Base-by-base conservation (phyloP, 2,113 vertebrate genomes). In the Corythornis vintsioides region DNA sequence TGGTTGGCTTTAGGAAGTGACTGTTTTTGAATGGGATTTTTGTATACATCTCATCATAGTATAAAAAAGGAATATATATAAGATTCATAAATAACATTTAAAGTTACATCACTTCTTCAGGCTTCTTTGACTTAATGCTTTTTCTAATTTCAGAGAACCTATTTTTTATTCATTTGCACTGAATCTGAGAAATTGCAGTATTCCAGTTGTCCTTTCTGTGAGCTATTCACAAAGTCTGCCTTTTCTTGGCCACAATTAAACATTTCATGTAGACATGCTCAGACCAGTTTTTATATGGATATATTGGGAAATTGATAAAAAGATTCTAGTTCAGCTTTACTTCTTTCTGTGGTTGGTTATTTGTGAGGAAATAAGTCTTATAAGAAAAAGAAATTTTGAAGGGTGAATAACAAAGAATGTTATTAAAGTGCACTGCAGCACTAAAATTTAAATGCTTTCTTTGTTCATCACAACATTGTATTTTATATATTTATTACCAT, bases 1-100 rank as follows among this genome's bases (percentile, higher is more conserved):
- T 57, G 18, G 20, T 25, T 25, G 7, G 6, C n/a, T 70, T 60
- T 43, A 67, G 61, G n/a, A 55, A 43, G 38, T 65, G 35, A 50
- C n/a, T 50, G 4, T 5, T 70, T 87, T 42, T 63, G 31, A 15
- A 19, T 53, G 8, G 47, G 0, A 0, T 77, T 85, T 72, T 42
- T 76, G 24, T 31, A 2, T 2, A 9, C 1, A 21, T 2, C 29
- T 59, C 9, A 8, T 3, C 13, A 4, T 4, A 29, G 4, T 31
- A 61, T 45, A 52, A 50, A 24, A 47, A 57, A 53, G 5, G 14
- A 88, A 43, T 28, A 31, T 14, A 4, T 15, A 3, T 84, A 35
- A 43, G 14, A n/a, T 52, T 69, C 31, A 28, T 8, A 55, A 59
- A 17, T 11, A 83, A 61, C 15, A 7, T 82, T 82, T 83, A 26